Base-by-base conservation (phyloP, 2,797 vertebrate species). In the Apodemus agrarius region DNA sequence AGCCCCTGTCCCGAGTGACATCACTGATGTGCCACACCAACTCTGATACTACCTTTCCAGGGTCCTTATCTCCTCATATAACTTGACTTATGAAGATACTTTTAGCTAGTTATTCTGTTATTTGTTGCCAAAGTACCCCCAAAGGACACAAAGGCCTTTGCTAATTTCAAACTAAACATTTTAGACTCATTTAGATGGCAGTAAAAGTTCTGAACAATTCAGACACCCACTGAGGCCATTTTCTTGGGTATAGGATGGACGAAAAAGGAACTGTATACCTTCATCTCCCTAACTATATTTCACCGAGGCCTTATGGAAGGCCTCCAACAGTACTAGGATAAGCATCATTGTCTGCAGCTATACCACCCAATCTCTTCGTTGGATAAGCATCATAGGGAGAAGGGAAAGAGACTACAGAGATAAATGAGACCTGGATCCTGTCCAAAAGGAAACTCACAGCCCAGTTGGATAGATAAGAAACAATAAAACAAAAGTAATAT, bases 401-500 rank as follows among this genome's bases (percentile, higher is more conserved):
- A n/a, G 90, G 9, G 91, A 43, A 69, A 52, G 57, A 88, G 43
- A 65, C 67, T 93, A 34, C 91, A 87, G 93, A 97, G 87, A 95
- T 95, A 89, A 97, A 94, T 96, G 96, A 97, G 87, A 91, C 69
- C 59, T 97, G 96, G 92, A 95, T 81, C 74, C 59, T 90, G 29
- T 95, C 86, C 92, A 95, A 90, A 93, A 93, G 34, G 92, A 95
- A 97, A 97, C 92, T 95, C 96, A 74, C 43, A 96, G 89, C 59
- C 93, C 89, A 91, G 82, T 52, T 96, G 83, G 29, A 91, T 63
- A 96, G 96, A 96, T 95, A 97, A 97, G 94, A 95, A 96, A 96
- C 94, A 90, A 92, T 97, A 95, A 96, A 97, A 96, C 75, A 95
- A 97, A 93, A 93, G 74, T 46, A 89, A 96, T 93, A 98, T 97